Evolutionary conservation across 2,113 vertebrate species (phyloP).

Genomic region (Rhea americana): DNA sequence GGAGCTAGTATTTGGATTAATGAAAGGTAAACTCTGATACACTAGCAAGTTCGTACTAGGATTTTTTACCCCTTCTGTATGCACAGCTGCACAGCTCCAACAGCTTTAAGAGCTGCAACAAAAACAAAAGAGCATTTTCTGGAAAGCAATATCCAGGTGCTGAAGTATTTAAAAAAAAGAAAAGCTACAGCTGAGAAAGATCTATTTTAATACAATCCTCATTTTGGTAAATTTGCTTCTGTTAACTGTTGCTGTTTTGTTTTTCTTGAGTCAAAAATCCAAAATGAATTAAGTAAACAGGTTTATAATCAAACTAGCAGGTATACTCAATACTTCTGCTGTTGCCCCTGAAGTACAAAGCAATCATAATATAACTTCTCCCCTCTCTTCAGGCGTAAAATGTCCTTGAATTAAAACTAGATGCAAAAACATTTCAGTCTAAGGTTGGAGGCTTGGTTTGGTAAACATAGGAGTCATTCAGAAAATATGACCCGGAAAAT

Average conservation of each 20-base stretch:
- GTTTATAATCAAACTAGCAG: neutral
- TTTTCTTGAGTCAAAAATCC: neutral
- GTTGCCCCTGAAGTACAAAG: neutral
- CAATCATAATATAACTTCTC: neutral
- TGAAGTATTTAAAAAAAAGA: fast-evolving
- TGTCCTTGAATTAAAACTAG: neutral
- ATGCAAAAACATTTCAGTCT: neutral
- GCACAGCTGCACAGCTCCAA: neutral
- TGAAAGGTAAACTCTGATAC: neutral
- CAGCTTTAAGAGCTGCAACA: neutral
- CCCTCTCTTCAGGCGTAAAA: neutral
- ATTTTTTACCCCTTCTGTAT: neutral
- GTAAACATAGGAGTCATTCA: neutral
- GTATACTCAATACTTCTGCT: fast-evolving
- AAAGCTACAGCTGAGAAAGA: neutral
- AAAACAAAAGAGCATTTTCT: neutral
- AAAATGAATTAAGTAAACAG: neutral
- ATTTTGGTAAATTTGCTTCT: neutral
- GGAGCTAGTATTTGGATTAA: neutral
- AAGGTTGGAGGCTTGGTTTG: neutral
- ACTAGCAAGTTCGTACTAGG: neutral
- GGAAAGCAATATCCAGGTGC: neutral
- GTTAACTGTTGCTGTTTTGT: neutral
- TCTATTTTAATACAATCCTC: neutral
- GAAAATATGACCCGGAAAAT: neutral